phyloP scores from a whole-genome alignment of 1,140 invertebrate species.

The Propsilocerus akamusi region DNA sequence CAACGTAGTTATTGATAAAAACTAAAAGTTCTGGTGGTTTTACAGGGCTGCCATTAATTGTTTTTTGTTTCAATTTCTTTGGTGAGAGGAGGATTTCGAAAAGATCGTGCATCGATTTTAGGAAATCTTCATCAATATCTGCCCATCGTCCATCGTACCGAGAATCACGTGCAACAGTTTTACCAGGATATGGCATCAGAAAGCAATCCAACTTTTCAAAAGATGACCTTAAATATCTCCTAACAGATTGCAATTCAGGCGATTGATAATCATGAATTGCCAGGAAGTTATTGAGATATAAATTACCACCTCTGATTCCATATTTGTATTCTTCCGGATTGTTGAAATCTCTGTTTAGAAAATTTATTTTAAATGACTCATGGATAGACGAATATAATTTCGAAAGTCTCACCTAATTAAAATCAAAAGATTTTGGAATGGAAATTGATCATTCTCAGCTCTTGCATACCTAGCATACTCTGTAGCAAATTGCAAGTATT shows the following conservation, averaged over 20 bases:
- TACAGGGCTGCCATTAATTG: background rate
- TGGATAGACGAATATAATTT: no score
- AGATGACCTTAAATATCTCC: background rate
- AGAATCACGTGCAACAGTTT: background rate
- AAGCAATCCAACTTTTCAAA: background rate
- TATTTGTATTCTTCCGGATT: background rate
- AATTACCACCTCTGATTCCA: background rate
- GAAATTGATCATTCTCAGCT: background rate
- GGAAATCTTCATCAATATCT: background rate
- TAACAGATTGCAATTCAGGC: background rate
- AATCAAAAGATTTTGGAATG: constrained; percentile 8
- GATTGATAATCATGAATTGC: background rate
- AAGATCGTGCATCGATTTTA: background rate
- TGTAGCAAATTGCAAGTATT: constrained; percentile 28
- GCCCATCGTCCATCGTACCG: background rate
- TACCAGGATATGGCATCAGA: background rate
- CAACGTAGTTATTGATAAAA: background rate
- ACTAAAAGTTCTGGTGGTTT: background rate
- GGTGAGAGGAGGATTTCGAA: background rate
- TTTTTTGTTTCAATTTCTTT: background rate
- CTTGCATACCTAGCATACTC: constrained; percentile 5
- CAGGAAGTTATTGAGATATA: background rate
- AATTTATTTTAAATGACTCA: no score
- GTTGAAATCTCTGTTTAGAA: background rate
- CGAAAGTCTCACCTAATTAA: no score